Conservation (phyloP, 2,797 vertebrate species). For the Oophaga sylvatica region DNA sequence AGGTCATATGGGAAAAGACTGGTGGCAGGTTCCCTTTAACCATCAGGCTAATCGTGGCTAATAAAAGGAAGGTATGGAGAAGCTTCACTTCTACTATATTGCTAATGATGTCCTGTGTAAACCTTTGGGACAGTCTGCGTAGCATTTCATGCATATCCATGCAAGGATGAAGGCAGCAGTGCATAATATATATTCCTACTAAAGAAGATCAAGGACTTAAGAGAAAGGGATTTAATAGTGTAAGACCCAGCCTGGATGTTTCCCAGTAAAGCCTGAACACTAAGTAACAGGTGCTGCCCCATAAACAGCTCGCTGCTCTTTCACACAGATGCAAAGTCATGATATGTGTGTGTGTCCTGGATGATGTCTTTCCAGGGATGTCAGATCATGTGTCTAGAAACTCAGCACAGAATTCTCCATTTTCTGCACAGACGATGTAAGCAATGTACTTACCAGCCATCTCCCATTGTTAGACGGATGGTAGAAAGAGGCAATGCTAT, state of each 20-base stretch:
- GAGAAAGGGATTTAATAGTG: slow-evolving; percentile 10
- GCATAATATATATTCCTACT: not conserved
- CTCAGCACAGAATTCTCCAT: not conserved
- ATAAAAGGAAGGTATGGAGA: not conserved
- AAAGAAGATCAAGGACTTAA: slow-evolving; percentile 39
- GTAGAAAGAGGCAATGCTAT: slow-evolving; percentile 94
- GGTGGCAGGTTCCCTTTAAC: not conserved
- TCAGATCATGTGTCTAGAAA: not conserved
- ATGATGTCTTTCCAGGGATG: not conserved
- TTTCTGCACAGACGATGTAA: not conserved
- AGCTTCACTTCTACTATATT: not conserved
- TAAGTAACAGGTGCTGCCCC: not conserved
- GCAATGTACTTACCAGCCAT: slow-evolving; percentile 89
- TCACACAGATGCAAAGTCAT: slow-evolving; percentile 47
- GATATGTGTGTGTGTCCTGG: not conserved
- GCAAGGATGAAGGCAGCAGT: not conserved
- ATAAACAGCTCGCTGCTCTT: slow-evolving; percentile 9
- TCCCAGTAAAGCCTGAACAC: slow-evolving; percentile 35
- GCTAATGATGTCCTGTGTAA: not conserved
- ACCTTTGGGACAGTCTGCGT: not conserved
- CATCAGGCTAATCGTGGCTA: not conserved
- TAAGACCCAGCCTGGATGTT: not conserved
- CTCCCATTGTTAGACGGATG: slow-evolving; percentile 97
- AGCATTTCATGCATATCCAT: not conserved
- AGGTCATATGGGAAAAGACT: no score